Percentiles rank a stretch among this genome's conserved stretches.
These are phyloP conservation scores for Chalcosyrphus nemorum DNA, from an alignment of 2,888 invertebrate genomes.

Conservation along the genomic window DNA sequence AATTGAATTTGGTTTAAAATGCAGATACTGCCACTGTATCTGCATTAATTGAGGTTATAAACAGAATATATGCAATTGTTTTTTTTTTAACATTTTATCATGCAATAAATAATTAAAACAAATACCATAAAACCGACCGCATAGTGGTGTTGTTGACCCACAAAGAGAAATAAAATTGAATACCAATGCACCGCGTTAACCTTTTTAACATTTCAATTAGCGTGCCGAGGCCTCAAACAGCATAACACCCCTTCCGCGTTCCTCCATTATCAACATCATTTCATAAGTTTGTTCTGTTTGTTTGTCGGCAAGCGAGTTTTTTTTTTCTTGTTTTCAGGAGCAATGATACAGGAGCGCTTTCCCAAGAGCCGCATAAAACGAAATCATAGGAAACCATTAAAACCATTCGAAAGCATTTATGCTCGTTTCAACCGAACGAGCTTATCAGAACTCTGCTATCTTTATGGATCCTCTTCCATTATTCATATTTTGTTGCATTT, in stretches of 20 bases:
- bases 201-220: constrained; percentile 46
- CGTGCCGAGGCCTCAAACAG: constrained; percentile 3
- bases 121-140: background rate
- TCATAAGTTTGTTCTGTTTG: constrained; percentile 31
- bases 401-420: constrained; percentile 50
- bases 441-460: constrained; percentile 27
- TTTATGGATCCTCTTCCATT: constrained; percentile 41
- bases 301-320: constrained; percentile 1
- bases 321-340: background rate
- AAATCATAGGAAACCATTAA: constrained; percentile 64
- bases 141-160: background rate
- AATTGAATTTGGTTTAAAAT: background rate
- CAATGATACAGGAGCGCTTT: background rate
- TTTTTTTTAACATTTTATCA: background rate
- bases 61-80: background rate
- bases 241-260: constrained; percentile 17
- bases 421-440: background rate
- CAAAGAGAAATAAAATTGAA: background rate
- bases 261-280: constrained; percentile 47
- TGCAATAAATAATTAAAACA: background rate
- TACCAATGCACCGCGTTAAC: background rate
- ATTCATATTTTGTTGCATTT: constrained; percentile 40
- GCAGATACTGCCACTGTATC: background rate
- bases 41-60: background rate
- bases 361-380: constrained; percentile 40